These are phyloP conservation scores for Tretioscincus oriximinensis DNA, from an alignment of 2,113 vertebrate species.

Conservation along the genomic window DNA sequence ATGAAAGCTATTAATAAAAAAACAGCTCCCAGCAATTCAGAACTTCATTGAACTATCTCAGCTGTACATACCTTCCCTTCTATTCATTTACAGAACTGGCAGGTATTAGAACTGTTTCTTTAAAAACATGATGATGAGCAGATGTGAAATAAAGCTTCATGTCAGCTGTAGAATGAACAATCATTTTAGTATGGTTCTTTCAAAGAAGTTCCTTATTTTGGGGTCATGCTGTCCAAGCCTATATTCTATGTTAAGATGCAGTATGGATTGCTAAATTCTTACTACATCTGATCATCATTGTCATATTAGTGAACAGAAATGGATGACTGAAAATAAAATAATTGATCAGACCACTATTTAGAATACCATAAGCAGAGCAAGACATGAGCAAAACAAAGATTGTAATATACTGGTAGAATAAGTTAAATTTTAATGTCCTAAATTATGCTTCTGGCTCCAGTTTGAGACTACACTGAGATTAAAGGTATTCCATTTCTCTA, in stretches of 20 bases:
- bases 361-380: background rate
- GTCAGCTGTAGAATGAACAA: conserved; percentile 26
- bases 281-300: background rate
- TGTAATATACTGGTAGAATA: background rate
- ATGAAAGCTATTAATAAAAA: conserved; percentile 1
- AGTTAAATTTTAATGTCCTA: background rate
- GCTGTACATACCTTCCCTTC: background rate
- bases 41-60: background rate
- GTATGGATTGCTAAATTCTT: background rate
- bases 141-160: conserved; percentile 16
- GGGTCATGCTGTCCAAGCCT: background rate
- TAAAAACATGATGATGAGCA: background rate
- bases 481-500: no score
- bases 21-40: background rate
- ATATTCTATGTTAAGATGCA: background rate
- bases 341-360: background rate
- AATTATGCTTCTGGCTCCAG: background rate
- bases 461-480: no score
- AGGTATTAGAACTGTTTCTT: background rate
- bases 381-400: background rate
- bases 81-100: background rate
- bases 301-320: background rate
- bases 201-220: conserved; percentile 6
- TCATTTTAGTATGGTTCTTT: background rate
- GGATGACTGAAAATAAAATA: background rate